These are phyloP conservation scores for Graptemys geographica DNA, from an alignment of 2,797 vertebrate genomes.

Conservation along the genomic window DNA sequence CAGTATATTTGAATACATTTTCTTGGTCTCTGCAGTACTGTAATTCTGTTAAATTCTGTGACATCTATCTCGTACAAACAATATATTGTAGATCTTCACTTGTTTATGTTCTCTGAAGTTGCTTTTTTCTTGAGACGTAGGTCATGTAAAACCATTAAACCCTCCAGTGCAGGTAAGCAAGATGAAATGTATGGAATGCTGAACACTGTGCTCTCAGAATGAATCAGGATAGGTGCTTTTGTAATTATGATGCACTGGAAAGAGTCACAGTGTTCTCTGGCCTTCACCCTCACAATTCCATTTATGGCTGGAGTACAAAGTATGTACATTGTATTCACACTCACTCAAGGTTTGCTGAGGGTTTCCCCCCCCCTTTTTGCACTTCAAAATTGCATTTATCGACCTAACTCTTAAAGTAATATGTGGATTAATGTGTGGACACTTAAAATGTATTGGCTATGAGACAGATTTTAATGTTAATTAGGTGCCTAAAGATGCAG, in stretches of 20 bases:
- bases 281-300: background rate
- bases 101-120: slow-evolving; percentile 61
- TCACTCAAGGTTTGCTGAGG: background rate
- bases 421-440: background rate
- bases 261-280: background rate
- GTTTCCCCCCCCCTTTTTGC: no score
- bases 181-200: background rate
- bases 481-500: background rate
- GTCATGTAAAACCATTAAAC: slow-evolving; percentile 7
- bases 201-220: background rate
- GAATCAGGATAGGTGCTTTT: slow-evolving; percentile 13
- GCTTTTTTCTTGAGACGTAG: slow-evolving; percentile 8
- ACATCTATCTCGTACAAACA: slow-evolving; percentile 49
- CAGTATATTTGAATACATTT: slow-evolving; percentile 60
- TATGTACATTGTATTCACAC: background rate
- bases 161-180: background rate
- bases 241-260: background rate
- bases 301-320: background rate
- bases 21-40: slow-evolving; percentile 46
- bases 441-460: background rate
- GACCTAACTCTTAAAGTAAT: background rate
- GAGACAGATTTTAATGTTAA: background rate
- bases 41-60: slow-evolving; percentile 52
- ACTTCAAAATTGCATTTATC: background rate
- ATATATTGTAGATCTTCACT: slow-evolving; percentile 49